Percentiles rank a stretch among this genome's conserved stretches.
phyloP scores from a whole-genome alignment of 92 coral and sea anemone species.

The Siderastrea siderea region DNA sequence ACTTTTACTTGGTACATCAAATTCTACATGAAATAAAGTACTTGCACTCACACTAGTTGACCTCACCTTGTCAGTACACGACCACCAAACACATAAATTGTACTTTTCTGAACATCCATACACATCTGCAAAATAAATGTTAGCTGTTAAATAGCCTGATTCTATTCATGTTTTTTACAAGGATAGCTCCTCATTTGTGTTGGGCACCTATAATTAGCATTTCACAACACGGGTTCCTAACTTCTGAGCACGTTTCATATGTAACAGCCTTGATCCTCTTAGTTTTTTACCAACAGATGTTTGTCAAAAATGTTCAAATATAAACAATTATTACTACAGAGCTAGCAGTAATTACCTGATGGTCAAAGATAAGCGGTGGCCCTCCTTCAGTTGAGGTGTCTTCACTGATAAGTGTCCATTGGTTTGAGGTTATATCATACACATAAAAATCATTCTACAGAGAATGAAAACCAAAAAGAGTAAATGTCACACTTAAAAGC shows the following conservation, averaged over 20 bases:
- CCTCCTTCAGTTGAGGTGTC: slow-evolving; percentile 96
- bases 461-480: not conserved
- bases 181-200: too few species aligned
- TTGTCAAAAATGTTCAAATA: too few species aligned
- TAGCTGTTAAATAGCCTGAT: not conserved
- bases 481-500: not conserved
- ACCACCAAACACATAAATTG: slow-evolving; percentile 94
- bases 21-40: too few species aligned
- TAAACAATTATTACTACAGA: too few species aligned
- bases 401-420: slow-evolving; percentile 95
- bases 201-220: too few species aligned
- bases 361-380: slow-evolving; percentile 96
- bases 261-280: too few species aligned
- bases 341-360: slow-evolving; percentile 72
- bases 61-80: slow-evolving; percentile 89
- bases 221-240: too few species aligned
- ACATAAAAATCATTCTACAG: slow-evolving; percentile 94
- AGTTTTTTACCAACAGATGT: too few species aligned
- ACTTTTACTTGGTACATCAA: not conserved
- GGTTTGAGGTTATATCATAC: slow-evolving; percentile 90
- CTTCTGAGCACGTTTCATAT: too few species aligned
- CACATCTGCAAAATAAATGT: slow-evolving; percentile 75
- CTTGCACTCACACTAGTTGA: not conserved
- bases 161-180: too few species aligned
- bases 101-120: slow-evolving; percentile 87